Base-by-base conservation (phyloP, 2,888 invertebrate genomes). In the Silvanus unidentatus region DNA sequence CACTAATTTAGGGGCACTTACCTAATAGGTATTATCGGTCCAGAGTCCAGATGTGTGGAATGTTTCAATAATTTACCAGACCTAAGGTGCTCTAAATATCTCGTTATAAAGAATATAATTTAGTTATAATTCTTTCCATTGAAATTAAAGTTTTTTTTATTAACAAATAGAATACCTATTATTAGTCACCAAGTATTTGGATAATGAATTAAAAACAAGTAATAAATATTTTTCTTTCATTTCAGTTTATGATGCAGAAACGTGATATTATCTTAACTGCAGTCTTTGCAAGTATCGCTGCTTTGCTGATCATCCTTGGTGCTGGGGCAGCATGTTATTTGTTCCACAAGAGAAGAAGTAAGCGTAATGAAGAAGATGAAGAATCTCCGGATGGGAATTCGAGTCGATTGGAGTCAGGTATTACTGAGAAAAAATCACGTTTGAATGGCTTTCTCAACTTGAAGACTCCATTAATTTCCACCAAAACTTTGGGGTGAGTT, bases 401-500 rank as follows among this genome's bases (percentile, higher is more conserved):
- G 27, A 57, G 56, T 30, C 57, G 61, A 30, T 73, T 74, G 48
- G 76, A 76, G 45, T 74, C 75, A 34, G 72, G 74, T 9, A 47
- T 48, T 16, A 60, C 73, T 47, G 80, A 81, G 61, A 80, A 77
- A 55, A 77, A 77, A 48, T 76, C 73, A 38, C 68, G 77, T 42
- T 64, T 79, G 16, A 84, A 85, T 57, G 84, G 84, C 30, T 83
- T 84, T 59, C 75, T 86, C 43, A 84, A 76, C 58, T 67, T 86
- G 59, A 84, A 83, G 70, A 84, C 85, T 11, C 86, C 86, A 0
- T 74, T 86, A 41, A 86, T 86, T 58, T 82, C 82, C 57, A 85
- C 85, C 9, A 86, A 85, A 64, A 81, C 84, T 15, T 70, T 86
- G 44, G 85, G 84, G 86, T 86, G 69, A 84, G 85, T 79, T 12